Evolutionary conservation across 2,797 vertebrate genomes (phyloP).

Genomic region (Falco concolor): DNA sequence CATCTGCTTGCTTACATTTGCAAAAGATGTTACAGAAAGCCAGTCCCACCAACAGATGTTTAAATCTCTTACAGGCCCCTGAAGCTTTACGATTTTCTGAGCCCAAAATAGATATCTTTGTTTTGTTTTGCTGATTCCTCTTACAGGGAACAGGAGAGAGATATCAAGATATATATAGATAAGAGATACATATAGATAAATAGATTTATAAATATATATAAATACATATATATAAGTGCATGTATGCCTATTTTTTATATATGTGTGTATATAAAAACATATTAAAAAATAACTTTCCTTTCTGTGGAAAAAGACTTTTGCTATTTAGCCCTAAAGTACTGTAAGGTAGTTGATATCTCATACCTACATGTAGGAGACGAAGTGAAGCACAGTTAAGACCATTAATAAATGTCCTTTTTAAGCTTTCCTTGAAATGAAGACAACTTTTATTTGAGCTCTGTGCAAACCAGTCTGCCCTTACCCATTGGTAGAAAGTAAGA

Average conservation of each 20-base stretch:
- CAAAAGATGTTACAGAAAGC: not conserved
- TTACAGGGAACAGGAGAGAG: not conserved
- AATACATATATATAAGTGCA: too few species aligned
- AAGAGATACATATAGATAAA: not conserved
- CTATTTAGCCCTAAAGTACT: not conserved
- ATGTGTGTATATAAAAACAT: accelerated
- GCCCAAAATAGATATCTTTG: not conserved
- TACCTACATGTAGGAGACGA: not conserved
- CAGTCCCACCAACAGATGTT: not conserved
- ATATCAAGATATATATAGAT: not conserved
- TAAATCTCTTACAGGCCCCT: not conserved
- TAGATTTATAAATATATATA: too few species aligned
- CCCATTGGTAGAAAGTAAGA: not conserved
- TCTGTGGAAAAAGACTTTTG: not conserved
- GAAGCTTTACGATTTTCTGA: not conserved
- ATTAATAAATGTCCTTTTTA: not conserved
- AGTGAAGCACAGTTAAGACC: not conserved
- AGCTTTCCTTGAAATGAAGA: not conserved
- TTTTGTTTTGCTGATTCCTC: not conserved
- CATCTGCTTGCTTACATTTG: not conserved
- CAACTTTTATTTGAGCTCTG: not conserved
- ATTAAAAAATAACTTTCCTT: not conserved
- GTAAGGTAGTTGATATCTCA: not conserved
- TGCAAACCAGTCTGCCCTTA: not conserved
- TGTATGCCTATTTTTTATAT: not conserved